Evolutionary conservation across 1,140 invertebrate species (phyloP), one percentile per base, ranked within the genome.

Genomic region (Brachionus asplanchnoidis): DNA sequence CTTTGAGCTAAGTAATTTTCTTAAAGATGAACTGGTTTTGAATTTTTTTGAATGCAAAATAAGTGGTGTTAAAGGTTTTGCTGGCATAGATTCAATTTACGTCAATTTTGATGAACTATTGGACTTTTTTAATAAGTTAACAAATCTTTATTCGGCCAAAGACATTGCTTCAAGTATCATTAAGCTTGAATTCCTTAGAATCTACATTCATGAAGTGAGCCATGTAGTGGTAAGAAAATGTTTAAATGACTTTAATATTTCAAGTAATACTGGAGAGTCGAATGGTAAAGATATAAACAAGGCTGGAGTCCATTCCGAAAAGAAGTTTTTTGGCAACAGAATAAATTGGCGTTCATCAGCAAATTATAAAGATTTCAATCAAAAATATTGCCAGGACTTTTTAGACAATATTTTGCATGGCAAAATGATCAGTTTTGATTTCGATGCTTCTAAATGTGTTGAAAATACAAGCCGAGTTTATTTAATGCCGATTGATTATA

Each of bases 211-310:
- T 68, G 65, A 36, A 32, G 65, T 68, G 32, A 68, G 65, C 32
- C 65, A 68, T 68, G 65, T 68, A 32, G 32, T 68, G 9, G 32
- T 68, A 3, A 28, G 65, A 36, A 68, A 68, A 68, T 28, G 14
- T 68, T 28, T 68, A 11, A 68, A 68, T 68, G 65, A 68, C 32
- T 68, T 68, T 68, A 68, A 68, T 32, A 8, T 68, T 68, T 68
- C 65, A 32, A 68, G 26, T 7, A 14, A 26, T 20, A 68, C 65
- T 12, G 32, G 3, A 32, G 65, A 68, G 26, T 28, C 65, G 0
- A 68, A 68, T 17, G 11, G 32, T 2, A 68, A 32, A n/a, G 32
- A 68, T 68, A 32, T 68, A 32, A 28, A 32, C 23, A 26, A 68
- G 23, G 23, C 65, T 32, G 65, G 65, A 32, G n/a, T 68, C 14